Base-by-base conservation (phyloP, 2,888 invertebrate genomes). In the Patella pellucida region DNA sequence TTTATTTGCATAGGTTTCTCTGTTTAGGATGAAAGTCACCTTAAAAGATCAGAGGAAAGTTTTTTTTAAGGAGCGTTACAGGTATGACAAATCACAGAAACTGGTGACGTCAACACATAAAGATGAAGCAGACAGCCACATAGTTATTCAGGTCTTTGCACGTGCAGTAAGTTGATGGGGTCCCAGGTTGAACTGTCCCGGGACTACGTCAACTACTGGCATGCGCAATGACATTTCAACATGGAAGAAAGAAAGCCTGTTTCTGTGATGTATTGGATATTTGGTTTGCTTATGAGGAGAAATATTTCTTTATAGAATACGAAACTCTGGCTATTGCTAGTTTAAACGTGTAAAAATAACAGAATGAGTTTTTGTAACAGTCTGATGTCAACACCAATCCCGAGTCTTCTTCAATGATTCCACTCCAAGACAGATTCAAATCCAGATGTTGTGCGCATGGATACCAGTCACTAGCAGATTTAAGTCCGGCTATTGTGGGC, bases 191-290 rank as follows among this genome's bases (percentile, higher is more conserved):
- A 73, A 73, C 41, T 77, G 77, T 81, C 85, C 85, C 85, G 85
- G 87, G 87, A 87, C 87, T 87, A 87, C 87, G 82, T 86, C 87
- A 87, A 87, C 85, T 87, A 85, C 87, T 87, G 83, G 82, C 87
- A 74, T 72, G 76, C 54, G 76, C 78, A 75, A 56, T 56, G 72
- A 73, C 52, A 15, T 14, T 1, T 50, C 77, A 51, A 56, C 77
- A 27, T 3, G 12, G n/a, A 0, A 3, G 23, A 16, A 0, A 31
- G 15, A 23, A 23, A 23, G 1, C 31, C 11, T 52, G 4, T 9
- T 71, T 5, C 7, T 27, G 51, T 3, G 23, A 71, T n/a, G 19
- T 51, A n/a, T 51, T 19, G 27, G 31, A 50, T 14, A 50, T 15
- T 27, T 7, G n/a, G 15, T 27, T 11, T 69, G 69, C 41, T 12